Conservation (phyloP, 2,888 invertebrate genomes). For the Leucozona laternaria region DNA sequence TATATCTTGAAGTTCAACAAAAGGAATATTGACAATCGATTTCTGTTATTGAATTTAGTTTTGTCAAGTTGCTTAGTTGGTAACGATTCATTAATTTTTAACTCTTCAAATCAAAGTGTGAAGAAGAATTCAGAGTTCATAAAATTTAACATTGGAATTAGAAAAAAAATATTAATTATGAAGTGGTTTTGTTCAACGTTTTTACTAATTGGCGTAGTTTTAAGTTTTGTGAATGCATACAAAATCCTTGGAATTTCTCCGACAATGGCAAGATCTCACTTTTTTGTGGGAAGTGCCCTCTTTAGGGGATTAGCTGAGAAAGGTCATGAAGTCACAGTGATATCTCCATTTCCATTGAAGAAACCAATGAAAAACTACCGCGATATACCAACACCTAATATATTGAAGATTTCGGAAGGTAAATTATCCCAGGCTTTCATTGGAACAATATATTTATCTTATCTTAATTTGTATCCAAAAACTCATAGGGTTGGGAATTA, state of each 20-base stretch:
- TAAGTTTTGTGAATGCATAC: not conserved
- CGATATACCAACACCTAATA: slow-evolving; percentile 76
- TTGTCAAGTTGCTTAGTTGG: not conserved
- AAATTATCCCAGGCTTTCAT: not conserved
- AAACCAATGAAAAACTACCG: slow-evolving; percentile 78
- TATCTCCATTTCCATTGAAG: slow-evolving; percentile 80
- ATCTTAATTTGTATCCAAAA: too few relatives aligned
- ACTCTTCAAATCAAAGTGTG: too few relatives aligned
- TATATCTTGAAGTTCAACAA: not conserved
- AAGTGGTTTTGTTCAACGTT: not conserved
- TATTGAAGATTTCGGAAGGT: not conserved
- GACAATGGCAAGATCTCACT: slow-evolving; percentile 28
- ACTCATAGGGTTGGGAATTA: too few relatives aligned
- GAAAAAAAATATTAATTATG: not conserved
- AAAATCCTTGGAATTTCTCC: slow-evolving; percentile 33
- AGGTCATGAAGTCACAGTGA: slow-evolving; percentile 82
- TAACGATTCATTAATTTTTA: too few relatives aligned
- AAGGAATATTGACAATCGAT: too few relatives aligned
- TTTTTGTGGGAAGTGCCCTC: slow-evolving; percentile 79
- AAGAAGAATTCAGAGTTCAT: too few relatives aligned
- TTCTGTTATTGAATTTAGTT: too few relatives aligned
- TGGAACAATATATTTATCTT: too few relatives aligned
- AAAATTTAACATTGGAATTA: not conserved
- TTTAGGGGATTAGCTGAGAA: slow-evolving; percentile 80
- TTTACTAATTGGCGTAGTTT: not conserved